phyloP scores from a whole-genome alignment of 2,888 invertebrate genomes.

The Andrena minutula region DNA sequence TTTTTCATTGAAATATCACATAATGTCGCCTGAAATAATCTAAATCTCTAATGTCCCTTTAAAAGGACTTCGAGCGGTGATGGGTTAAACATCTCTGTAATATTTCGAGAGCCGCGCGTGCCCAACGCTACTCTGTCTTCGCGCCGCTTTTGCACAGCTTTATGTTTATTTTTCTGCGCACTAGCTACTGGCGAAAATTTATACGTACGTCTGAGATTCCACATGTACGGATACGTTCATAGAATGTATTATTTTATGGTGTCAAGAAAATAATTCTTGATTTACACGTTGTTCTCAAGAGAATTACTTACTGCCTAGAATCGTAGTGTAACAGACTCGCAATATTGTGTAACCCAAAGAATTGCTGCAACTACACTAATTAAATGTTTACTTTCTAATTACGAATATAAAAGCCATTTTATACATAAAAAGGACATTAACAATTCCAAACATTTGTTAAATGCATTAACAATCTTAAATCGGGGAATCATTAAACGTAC shows the following conservation, averaged over 20 bases:
- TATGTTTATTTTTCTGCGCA: constrained; percentile 64
- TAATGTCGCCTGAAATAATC: too few species aligned
- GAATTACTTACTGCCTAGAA: background rate
- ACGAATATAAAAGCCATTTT: constrained; percentile 7
- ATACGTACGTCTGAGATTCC: constrained; percentile 55
- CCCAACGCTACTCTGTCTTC: constrained; percentile 63
- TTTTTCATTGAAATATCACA: too few species aligned
- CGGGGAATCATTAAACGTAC: background rate
- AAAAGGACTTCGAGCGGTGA: background rate
- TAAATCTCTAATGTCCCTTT: too few species aligned
- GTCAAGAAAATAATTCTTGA: constrained; percentile 6
- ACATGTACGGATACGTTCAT: constrained; percentile 50
- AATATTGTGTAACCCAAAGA: background rate
- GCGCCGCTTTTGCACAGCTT: constrained; percentile 65
- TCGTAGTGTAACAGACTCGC: background rate
- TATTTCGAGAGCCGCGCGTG: constrained; percentile 31
- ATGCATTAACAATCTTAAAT: background rate
- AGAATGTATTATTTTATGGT: constrained; percentile 42
- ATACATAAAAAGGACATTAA: background rate
- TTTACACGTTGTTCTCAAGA: background rate
- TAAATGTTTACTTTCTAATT: constrained; percentile 19
- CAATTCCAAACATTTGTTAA: background rate
- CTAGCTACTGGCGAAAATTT: constrained; percentile 69
- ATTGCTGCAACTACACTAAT: background rate
- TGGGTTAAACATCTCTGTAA: background rate